Conservation (phyloP, 2,113 vertebrate genomes). For the Spilogale gracilis region DNA sequence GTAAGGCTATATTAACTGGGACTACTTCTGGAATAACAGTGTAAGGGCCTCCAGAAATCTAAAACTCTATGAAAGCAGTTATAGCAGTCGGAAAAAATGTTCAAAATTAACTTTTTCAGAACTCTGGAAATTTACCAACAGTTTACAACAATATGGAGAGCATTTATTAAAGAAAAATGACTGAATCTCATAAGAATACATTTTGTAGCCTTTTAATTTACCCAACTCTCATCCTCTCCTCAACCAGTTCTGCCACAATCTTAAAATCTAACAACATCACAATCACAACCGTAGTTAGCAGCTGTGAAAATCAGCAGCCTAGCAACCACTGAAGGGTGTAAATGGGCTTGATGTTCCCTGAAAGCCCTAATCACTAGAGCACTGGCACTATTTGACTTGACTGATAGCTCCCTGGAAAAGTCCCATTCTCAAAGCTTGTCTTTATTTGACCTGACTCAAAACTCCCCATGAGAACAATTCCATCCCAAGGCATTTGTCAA, state of each 20-base stretch:
- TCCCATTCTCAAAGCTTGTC: neutral
- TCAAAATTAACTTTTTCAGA: neutral
- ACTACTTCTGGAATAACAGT: neutral
- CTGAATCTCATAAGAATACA: neutral
- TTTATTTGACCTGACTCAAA: neutral
- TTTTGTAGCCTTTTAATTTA: neutral
- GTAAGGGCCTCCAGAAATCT: neutral
- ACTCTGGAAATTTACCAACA: neutral
- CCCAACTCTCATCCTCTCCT: neutral
- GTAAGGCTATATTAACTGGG: neutral
- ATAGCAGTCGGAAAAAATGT: neutral
- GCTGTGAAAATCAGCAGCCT: neutral
- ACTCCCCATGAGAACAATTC: neutral
- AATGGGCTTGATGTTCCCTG: neutral
- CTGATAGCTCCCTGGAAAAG: neutral
- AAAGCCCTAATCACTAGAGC: neutral
- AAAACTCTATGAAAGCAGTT: neutral
- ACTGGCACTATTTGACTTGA: neutral
- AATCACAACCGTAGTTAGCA: neutral
- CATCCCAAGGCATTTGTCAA: neutral
- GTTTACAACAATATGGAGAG: neutral
- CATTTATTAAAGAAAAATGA: slow-evolving; percentile 4
- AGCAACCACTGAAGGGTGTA: neutral
- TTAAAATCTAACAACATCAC: neutral
- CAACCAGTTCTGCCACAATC: neutral